Conservation (phyloP, 1,140 invertebrate species). For the Macrosteles quadrilineatus region DNA sequence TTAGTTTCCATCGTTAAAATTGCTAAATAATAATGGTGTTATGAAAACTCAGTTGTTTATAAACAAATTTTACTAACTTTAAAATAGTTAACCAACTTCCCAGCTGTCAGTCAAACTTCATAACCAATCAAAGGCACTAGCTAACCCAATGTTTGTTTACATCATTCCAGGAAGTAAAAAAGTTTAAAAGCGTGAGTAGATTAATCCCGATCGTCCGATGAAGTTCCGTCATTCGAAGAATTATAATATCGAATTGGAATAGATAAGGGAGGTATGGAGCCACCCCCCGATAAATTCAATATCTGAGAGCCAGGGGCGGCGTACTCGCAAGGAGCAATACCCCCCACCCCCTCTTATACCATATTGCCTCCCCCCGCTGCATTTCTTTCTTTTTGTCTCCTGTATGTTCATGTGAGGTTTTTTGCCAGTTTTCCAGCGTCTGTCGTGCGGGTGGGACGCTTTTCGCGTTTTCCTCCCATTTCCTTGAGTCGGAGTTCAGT, state of each 20-base stretch:
- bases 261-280: conserved; percentile 17
- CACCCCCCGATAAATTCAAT: conserved; percentile 31
- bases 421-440: conserved; percentile 27
- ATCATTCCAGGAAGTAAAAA: no score
- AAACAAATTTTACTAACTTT: no score
- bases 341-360: conserved; percentile 28
- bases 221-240: background rate
- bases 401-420: conserved; percentile 34
- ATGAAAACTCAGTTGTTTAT: no score
- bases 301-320: conserved; percentile 23
- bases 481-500: no score
- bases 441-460: background rate
- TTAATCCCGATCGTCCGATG: no score
- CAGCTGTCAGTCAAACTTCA: no score
- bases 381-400: conserved; percentile 37
- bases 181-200: no score
- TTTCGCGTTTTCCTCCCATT: background rate
- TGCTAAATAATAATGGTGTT: no score
- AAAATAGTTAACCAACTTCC: no score
- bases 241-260: conserved; percentile 30
- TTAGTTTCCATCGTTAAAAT: no score
- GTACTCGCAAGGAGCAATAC: conserved; percentile 23
- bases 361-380: conserved; percentile 33
- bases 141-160: no score
- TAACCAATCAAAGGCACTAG: no score